phyloP scores from a whole-genome alignment of 2,888 invertebrate species.

The Dasysyrphus albostriatus region DNA sequence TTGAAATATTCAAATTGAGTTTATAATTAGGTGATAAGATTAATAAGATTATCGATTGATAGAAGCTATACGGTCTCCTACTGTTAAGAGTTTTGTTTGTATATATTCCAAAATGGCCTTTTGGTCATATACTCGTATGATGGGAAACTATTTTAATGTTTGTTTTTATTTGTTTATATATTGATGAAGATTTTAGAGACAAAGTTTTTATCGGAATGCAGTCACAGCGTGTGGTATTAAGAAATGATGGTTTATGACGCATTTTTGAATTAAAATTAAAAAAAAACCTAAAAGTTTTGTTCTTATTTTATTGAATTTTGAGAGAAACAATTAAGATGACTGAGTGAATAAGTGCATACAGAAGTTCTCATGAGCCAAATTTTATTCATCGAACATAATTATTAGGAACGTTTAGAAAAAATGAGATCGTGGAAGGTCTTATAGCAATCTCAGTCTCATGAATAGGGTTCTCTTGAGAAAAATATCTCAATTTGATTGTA shows the following conservation, averaged over 20 bases:
- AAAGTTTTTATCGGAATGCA: conserved; percentile 6
- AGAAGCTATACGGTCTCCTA: conserved; percentile 59
- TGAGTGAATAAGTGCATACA: too few relatives aligned
- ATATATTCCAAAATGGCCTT: not conserved
- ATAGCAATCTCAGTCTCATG: too few relatives aligned
- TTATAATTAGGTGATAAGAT: conserved; percentile 69
- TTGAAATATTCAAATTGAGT: conserved; percentile 62
- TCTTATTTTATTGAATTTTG: not conserved
- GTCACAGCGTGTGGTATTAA: conserved; percentile 17
- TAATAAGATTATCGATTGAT: conserved; percentile 55
- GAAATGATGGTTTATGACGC: not conserved
- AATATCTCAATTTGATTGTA: too few relatives aligned
- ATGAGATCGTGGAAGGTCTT: too few relatives aligned
- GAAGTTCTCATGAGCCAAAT: too few relatives aligned
- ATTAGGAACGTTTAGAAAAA: too few relatives aligned
- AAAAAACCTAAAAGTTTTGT: too few relatives aligned
- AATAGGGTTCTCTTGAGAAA: too few relatives aligned
- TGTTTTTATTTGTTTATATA: conserved; percentile 29
- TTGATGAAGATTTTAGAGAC: conserved; percentile 12
- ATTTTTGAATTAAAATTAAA: not conserved
- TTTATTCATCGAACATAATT: too few relatives aligned
- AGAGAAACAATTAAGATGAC: not conserved
- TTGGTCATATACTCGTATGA: not conserved
- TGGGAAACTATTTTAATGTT: conserved; percentile 5
- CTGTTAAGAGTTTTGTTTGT: conserved; percentile 27